Evolutionary conservation across 2,113 vertebrate genomes (phyloP), one percentile per base, ranked within the genome.

Genomic region (Benitochromis conjunctus): DNA sequence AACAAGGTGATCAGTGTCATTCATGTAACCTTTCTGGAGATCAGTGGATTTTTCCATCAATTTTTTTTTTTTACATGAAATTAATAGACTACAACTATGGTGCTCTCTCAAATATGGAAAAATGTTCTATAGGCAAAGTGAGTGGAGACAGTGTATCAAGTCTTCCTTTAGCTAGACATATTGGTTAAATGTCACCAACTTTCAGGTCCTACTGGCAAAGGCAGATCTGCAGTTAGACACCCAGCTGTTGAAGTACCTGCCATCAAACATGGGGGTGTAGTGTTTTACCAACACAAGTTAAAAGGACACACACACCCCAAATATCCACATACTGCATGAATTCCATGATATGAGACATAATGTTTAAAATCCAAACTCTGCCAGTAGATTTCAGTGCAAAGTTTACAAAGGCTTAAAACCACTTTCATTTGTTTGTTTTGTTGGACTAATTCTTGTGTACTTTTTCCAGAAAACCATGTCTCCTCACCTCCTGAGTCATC

Each of bases 401-500:
- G 48, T 19, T 53, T 18, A 53, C 16, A 19, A 48, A 48, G 14
- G 43, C 66, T 11, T 48, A 74, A 74, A 56, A 19, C 69, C 6
- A n/a, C 1, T 76, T 76, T 76, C 11, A 48, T 1, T 55, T 57
- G 55, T 3, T 41, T 82, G 46, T 54, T 76, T 9, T 4, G 18
- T 76, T 51, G 16, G 19, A 76, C 16, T 74, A 19, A 89, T 89
- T 4, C 79, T 69, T 60, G 3, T 56, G 60, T 80, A 57, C 10
- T 84, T 31, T 84, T 36, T 55, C 3, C 56, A 94, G 94, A 91
- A 87, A 85, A 71, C 21, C 55, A 5, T n/a, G 21, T 69, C 7
- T 48, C 38, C 2, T 60, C 86, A 55, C 43, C 38, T 77, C 31
- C 58, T 81, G 78, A 79, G 85, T 78, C 86, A 78, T 51, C 88